Evolutionary conservation across 2,797 vertebrate genomes (phyloP).

Genomic region (Sebastes matsubarae): DNA sequence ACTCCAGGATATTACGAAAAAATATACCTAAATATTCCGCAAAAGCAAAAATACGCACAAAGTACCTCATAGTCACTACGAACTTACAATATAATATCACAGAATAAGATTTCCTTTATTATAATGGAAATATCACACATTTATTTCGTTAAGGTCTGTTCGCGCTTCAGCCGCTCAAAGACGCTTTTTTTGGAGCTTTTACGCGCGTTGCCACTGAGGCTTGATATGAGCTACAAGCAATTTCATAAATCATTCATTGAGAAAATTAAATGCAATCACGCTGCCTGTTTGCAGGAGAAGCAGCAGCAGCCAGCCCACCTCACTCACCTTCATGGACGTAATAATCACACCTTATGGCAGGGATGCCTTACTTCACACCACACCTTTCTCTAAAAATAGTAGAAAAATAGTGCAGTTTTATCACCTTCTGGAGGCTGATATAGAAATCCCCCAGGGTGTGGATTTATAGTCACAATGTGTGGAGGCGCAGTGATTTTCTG

Average conservation of each 20-base stretch:
- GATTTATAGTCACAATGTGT: background rate
- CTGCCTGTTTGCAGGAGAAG: slow-evolving; percentile 1
- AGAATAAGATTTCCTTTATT: background rate
- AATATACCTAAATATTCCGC: background rate
- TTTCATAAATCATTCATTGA: slow-evolving; percentile 44
- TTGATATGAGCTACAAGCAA: slow-evolving; percentile 4
- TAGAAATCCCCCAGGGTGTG: background rate
- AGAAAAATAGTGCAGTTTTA: background rate
- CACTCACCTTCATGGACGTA: slow-evolving; percentile 37
- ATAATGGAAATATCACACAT: background rate
- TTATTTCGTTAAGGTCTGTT: background rate
- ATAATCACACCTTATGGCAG: slow-evolving; percentile 21
- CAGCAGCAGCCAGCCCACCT: slow-evolving; percentile 1
- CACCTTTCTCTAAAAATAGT: background rate
- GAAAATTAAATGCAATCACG: slow-evolving; percentile 23
- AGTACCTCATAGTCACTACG: background rate
- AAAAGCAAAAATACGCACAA: background rate
- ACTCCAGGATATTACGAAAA: background rate
- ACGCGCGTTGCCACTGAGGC: slow-evolving; percentile 12
- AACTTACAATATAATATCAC: background rate
- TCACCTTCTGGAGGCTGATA: background rate
- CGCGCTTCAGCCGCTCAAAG: background rate
- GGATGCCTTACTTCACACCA: slow-evolving; percentile 5
- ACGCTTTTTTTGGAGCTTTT: slow-evolving; percentile 2
- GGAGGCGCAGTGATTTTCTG: background rate